Conservation (phyloP, 2,888 invertebrate genomes). For the Bugula neritina region DNA sequence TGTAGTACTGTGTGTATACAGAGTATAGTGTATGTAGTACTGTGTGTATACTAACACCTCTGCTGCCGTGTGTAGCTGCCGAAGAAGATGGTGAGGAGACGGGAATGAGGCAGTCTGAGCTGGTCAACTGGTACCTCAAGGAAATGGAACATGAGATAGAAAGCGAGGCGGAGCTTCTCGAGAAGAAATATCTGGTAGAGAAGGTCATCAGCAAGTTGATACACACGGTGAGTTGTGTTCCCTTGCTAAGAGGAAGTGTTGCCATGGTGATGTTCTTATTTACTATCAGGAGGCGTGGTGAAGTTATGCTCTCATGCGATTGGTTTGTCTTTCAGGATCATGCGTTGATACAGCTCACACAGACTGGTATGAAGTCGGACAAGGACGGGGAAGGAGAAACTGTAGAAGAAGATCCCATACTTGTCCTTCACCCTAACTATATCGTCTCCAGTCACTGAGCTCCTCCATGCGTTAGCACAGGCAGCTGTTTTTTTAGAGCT, state of each 20-base stretch:
- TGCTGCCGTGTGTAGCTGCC: no score
- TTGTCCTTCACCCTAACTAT: slow-evolving; percentile 96
- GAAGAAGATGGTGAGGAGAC: slow-evolving; percentile 38
- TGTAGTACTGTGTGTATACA: no score
- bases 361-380: slow-evolving; percentile 58
- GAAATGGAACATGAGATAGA: slow-evolving; percentile 72
- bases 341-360: slow-evolving; percentile 71
- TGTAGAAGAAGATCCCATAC: slow-evolving; percentile 66
- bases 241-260: no score
- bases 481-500: no score
- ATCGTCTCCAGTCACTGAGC: slow-evolving; percentile 62
- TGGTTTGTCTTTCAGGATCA: slow-evolving; percentile 64
- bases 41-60: no score
- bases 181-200: slow-evolving; percentile 81
- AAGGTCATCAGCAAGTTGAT: slow-evolving; percentile 79
- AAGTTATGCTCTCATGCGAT: background rate
- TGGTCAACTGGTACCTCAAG: slow-evolving; percentile 84
- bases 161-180: slow-evolving; percentile 79
- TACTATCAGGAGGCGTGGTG: no score
- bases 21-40: no score
- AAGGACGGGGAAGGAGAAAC: slow-evolving; percentile 58
- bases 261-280: no score
- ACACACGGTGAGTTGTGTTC: slow-evolving; percentile 39
- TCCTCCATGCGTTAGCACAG: no score
- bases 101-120: slow-evolving; percentile 64